Conservation (phyloP, 2,888 invertebrate species). For the Catocala sponsa region DNA sequence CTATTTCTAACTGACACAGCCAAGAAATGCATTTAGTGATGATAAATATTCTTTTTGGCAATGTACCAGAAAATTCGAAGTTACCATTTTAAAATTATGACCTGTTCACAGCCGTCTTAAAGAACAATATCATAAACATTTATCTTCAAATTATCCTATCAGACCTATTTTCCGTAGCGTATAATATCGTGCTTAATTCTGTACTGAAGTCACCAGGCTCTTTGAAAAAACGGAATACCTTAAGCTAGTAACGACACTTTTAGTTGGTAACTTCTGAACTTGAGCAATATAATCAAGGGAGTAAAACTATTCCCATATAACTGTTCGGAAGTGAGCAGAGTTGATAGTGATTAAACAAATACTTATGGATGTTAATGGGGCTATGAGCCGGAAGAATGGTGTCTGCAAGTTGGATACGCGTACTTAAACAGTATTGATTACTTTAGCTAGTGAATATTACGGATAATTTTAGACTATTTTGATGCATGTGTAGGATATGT, state of each 20-base stretch:
- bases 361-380: constrained; percentile 1
- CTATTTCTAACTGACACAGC: too few relatives aligned
- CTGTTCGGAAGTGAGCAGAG: constrained; percentile 8
- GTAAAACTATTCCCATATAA: constrained; percentile 23
- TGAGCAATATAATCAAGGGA: constrained; percentile 18
- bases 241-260: constrained; percentile 1
- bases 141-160: too few relatives aligned
- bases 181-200: neutral
- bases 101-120: too few relatives aligned
- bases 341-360: constrained; percentile 20
- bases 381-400: constrained; percentile 4
- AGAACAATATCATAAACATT: too few relatives aligned
- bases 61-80: too few relatives aligned
- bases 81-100: too few relatives aligned
- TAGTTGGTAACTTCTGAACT: constrained; percentile 14
- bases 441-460: neutral
- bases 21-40: too few relatives aligned
- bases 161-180: neutral
- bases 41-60: too few relatives aligned
- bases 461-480: too few relatives aligned
- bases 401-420: constrained; percentile 5
- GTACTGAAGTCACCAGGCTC: neutral
- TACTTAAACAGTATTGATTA: neutral
- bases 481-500: too few relatives aligned
- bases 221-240: neutral